phyloP scores from a whole-genome alignment of 2,888 invertebrate species.

The Halictus quadricinctus region DNA sequence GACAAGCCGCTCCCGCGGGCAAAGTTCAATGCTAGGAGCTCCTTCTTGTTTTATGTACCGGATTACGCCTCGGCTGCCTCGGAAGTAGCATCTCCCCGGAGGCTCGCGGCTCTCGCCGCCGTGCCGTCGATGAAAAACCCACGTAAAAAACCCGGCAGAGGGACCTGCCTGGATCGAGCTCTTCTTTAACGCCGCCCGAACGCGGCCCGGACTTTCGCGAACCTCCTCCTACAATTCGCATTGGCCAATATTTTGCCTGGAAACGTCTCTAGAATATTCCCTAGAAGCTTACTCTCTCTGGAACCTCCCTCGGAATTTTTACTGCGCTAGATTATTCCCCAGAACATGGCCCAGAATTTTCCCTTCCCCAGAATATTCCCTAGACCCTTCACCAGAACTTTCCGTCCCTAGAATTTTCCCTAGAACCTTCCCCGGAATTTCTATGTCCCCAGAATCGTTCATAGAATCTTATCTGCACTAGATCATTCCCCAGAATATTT shows the following conservation, averaged over 20 bases:
- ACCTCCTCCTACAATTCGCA: background rate
- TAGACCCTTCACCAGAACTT: too few relatives aligned
- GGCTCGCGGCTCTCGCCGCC: constrained; percentile 38
- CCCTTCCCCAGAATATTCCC: too few relatives aligned
- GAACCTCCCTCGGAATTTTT: too few relatives aligned
- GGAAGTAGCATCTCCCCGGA: constrained; percentile 61
- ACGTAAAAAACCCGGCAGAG: constrained; percentile 27
- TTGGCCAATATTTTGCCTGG: background rate
- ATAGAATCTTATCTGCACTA: too few relatives aligned
- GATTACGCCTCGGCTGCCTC: constrained; percentile 64
- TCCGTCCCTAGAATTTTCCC: too few relatives aligned
- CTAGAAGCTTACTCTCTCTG: too few relatives aligned
- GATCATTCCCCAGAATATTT: too few relatives aligned
- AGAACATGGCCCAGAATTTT: too few relatives aligned
- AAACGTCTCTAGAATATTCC: background rate
- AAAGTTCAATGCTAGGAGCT: constrained; percentile 69
- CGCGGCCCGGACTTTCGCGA: background rate
- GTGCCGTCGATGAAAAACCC: constrained; percentile 20
- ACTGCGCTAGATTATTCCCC: too few relatives aligned
- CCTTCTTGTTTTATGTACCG: constrained; percentile 66
- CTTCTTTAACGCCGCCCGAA: constrained; percentile 31
- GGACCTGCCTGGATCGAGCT: constrained; percentile 32
- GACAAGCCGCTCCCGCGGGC: constrained; percentile 67
- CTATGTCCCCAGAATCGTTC: too few relatives aligned
- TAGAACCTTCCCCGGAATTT: too few relatives aligned